Conservation (phyloP, 1,140 invertebrate species). For the Drosophila sulfurigaster region DNA sequence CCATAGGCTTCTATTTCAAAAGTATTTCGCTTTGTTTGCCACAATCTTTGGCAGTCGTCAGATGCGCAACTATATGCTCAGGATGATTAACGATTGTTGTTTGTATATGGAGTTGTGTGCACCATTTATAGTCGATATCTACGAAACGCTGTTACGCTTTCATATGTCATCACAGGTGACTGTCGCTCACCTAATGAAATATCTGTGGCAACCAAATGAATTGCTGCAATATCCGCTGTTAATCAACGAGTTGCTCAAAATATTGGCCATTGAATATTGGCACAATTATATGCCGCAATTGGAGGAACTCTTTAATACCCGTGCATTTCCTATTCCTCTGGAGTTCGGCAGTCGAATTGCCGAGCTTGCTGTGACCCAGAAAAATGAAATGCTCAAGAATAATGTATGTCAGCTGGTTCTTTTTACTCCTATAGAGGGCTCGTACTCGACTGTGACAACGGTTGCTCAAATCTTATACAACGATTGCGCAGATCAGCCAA, state of each 20-base stretch:
- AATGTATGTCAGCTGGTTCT: slow-evolving; percentile 10
- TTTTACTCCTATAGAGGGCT: neutral
- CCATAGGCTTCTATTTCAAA: slow-evolving; percentile 27
- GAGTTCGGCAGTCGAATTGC: slow-evolving; percentile 26
- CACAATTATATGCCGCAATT: slow-evolving; percentile 35
- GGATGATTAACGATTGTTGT: slow-evolving; percentile 46
- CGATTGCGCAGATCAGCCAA: neutral
- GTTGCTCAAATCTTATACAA: neutral
- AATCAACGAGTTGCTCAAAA: slow-evolving; percentile 1
- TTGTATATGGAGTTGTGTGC: slow-evolving; percentile 27
- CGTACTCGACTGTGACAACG: too few species aligned
- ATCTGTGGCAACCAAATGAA: slow-evolving; percentile 45
- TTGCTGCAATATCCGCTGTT: slow-evolving; percentile 6
- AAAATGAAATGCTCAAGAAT: neutral
- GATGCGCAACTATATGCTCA: slow-evolving; percentile 23
- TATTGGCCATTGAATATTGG: slow-evolving; percentile 50
- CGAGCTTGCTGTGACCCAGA: neutral
- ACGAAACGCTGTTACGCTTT: slow-evolving; percentile 5
- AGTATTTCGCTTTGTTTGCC: slow-evolving; percentile 36
- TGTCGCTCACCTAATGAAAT: slow-evolving; percentile 30
- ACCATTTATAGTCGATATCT: slow-evolving; percentile 3
- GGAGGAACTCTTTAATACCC: neutral
- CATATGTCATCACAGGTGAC: slow-evolving; percentile 13
- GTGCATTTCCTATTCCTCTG: slow-evolving; percentile 33
- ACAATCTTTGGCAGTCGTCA: slow-evolving; percentile 37